phyloP scores from a whole-genome alignment of 2,113 vertebrate species.

The Mormoops blainvillei region DNA sequence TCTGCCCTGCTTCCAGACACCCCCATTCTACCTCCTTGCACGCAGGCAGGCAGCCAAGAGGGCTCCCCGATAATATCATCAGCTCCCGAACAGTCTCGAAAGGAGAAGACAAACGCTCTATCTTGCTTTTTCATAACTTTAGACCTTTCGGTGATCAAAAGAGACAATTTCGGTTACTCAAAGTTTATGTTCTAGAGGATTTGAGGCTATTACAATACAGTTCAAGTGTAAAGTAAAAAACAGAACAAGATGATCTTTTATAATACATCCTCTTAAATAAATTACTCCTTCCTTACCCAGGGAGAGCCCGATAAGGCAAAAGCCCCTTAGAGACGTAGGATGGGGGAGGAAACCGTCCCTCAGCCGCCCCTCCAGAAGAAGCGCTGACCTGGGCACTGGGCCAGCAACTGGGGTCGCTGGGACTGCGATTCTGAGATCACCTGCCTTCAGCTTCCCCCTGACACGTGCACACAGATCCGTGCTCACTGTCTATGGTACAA shows the following conservation, averaged over 20 bases:
- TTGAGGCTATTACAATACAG: not conserved
- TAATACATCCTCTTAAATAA: not conserved
- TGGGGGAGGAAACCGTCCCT: too few species aligned
- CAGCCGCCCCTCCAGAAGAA: too few species aligned
- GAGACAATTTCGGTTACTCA: not conserved
- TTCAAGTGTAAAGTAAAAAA: not conserved
- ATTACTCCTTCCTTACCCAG: not conserved
- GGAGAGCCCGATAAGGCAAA: not conserved
- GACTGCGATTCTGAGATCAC: not conserved
- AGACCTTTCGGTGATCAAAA: not conserved
- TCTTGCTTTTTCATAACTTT: not conserved
- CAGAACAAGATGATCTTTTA: not conserved
- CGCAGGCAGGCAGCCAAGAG: too few species aligned
- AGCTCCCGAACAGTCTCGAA: not conserved
- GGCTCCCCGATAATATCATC: not conserved
- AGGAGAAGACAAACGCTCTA: not conserved
- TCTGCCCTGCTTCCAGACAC: accelerated
- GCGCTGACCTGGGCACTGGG: too few species aligned
- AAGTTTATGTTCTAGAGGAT: not conserved
- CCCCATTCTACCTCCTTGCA: too few species aligned
- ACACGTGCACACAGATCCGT: too few species aligned
- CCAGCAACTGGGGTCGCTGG: too few species aligned
- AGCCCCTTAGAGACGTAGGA: not conserved
- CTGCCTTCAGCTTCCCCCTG: too few species aligned
- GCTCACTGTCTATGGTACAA: not conserved